Conservation (phyloP, 2,888 invertebrate genomes). For the Polydrusus tereticollis region DNA sequence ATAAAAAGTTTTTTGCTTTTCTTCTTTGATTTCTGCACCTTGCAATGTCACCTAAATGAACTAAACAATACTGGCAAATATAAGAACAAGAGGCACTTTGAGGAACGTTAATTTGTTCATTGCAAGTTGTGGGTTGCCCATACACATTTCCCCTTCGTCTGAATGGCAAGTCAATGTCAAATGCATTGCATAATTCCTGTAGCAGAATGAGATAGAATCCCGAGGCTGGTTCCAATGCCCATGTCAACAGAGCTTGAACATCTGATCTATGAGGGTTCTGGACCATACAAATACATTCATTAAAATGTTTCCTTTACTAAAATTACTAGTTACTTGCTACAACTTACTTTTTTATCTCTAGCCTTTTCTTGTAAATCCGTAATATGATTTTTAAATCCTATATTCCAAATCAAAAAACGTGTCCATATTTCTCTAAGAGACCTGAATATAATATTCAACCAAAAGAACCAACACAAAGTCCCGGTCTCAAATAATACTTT, state of each 20-base stretch:
- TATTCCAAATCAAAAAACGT: no score
- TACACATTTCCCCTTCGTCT: constrained; percentile 67
- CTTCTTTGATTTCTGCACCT: constrained; percentile 85
- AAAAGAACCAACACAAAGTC: no score
- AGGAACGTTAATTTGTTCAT: constrained; percentile 65
- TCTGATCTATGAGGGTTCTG: constrained; percentile 82
- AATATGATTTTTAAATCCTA: constrained; percentile 90
- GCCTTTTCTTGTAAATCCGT: constrained; percentile 81
- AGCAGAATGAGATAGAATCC: constrained; percentile 87
- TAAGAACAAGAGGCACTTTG: constrained; percentile 83
- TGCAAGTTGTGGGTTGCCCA: constrained; percentile 59
- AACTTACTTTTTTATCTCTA: constrained; percentile 82
- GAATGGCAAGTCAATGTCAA: constrained; percentile 86
- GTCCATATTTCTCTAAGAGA: no score
- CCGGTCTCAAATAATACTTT: no score
- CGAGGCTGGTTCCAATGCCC: constrained; percentile 86
- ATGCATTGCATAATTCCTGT: constrained; percentile 81
- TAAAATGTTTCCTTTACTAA: no score
- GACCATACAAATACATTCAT: constrained; percentile 6
- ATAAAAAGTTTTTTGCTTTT: constrained; percentile 88
- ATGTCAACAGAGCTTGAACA: constrained; percentile 81
- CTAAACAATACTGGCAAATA: constrained; percentile 89
- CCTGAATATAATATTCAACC: no score
- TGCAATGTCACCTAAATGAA: constrained; percentile 89
- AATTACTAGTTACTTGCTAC: background rate